Conservation (phyloP, 2,797 vertebrate species). For the Malurus leucopterus region DNA sequence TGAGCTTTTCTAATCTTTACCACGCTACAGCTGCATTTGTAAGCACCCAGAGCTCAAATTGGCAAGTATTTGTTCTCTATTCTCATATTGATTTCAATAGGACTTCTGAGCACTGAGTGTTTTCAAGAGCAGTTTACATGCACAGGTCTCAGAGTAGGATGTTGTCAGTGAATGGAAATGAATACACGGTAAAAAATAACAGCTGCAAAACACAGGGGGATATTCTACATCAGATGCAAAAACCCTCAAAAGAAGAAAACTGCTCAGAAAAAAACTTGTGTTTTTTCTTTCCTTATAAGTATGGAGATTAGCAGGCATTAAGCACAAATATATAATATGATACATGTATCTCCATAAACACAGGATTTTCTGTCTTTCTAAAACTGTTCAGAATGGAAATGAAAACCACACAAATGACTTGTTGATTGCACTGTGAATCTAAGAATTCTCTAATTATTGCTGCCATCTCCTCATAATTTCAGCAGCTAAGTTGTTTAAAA, state of each 20-base stretch:
- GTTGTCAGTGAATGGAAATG: constrained; percentile 28
- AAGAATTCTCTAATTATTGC: constrained; percentile 46
- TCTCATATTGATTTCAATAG: constrained; percentile 43
- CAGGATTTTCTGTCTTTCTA: constrained; percentile 33
- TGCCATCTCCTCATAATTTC: constrained; percentile 36
- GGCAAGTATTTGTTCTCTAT: constrained; percentile 31
- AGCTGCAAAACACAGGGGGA: constrained; percentile 17
- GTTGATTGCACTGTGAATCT: constrained; percentile 47
- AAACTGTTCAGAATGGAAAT: constrained; percentile 3
- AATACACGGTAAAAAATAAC: constrained; percentile 11
- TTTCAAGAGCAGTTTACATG: constrained; percentile 24
- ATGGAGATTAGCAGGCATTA: constrained; percentile 13
- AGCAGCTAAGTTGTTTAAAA: constrained; percentile 20
- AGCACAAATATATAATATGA: constrained; percentile 5
- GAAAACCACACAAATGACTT: constrained; percentile 41
- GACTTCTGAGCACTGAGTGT: constrained; percentile 11
- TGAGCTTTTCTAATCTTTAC: neutral
- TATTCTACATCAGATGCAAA: neutral
- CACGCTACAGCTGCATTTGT: neutral
- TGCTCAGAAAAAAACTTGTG: neutral
- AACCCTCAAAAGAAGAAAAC: constrained; percentile 16
- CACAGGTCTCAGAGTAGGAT: neutral
- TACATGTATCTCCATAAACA: constrained; percentile 14
- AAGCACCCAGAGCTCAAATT: constrained; percentile 14
- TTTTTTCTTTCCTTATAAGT: neutral